Percentiles rank a stretch among this genome's conserved stretches.
Evolutionary conservation across 2,888 invertebrate species (phyloP).

Genomic region (Meliscaeva auricollis): DNA sequence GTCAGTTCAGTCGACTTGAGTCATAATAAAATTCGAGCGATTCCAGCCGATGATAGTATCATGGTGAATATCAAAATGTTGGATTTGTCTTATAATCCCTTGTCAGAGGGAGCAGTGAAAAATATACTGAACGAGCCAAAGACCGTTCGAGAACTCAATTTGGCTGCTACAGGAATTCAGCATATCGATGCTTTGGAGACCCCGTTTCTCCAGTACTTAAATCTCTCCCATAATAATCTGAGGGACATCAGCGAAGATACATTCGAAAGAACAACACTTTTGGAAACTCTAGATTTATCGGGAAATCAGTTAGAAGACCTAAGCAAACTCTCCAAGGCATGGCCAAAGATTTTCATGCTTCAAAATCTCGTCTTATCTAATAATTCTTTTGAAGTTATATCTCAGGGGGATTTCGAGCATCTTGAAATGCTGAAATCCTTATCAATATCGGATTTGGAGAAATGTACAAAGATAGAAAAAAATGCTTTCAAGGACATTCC

Average conservation of each 20-base stretch:
- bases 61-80: slow-evolving; percentile 94
- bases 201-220: slow-evolving; percentile 91
- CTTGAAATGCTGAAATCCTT: slow-evolving; percentile 88
- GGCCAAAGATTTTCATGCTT: slow-evolving; percentile 89
- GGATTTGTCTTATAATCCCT: slow-evolving; percentile 93
- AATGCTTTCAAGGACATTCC: slow-evolving; percentile 90
- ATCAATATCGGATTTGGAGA: slow-evolving; percentile 88
- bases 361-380: slow-evolving; percentile 91
- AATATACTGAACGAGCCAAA: slow-evolving; percentile 95
- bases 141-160: slow-evolving; percentile 91
- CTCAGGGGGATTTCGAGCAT: slow-evolving; percentile 90
- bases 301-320: slow-evolving; percentile 88
- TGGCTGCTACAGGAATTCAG: slow-evolving; percentile 91
- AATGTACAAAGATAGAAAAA: slow-evolving; percentile 92
- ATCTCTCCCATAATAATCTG: slow-evolving; percentile 91
- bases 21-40: slow-evolving; percentile 90
- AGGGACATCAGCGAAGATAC: slow-evolving; percentile 87
- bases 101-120: slow-evolving; percentile 89
- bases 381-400: slow-evolving; percentile 92
- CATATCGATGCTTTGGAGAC: slow-evolving; percentile 90
- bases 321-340: slow-evolving; percentile 87
- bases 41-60: slow-evolving; percentile 93
- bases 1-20: slow-evolving; percentile 92
- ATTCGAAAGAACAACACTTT: slow-evolving; percentile 91
- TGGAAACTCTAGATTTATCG: slow-evolving; percentile 92